Evolutionary conservation across 2,888 invertebrate genomes (phyloP), one percentile per base, ranked within the genome.

Genomic region (Criorhina ranunculi): DNA sequence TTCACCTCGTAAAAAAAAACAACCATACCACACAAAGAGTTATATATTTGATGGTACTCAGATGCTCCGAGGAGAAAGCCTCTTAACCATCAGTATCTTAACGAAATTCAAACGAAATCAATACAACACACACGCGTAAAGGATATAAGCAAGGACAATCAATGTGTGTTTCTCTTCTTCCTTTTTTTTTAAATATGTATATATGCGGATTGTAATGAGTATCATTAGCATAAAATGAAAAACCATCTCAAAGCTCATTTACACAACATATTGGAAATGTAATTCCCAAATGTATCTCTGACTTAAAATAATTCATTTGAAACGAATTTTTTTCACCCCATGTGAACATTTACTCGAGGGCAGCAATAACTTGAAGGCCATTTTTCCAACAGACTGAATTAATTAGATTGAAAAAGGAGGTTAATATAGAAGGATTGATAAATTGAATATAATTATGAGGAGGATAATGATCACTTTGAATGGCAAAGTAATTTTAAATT

Each of bases 391-490:
- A n/a, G 11, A 9, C 15, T 31, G 53, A 53, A 53, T 33, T 53
- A 53, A 53, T 53, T 53, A 53, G 12, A 15, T 12, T 7, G 7
- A 31, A 51, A 53, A 31, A 29, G 53, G 31, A 53, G 53, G 53
- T 53, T 31, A 53, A 12, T 15, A 31, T 7, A 31, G 31, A 53
- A 53, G 53, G 53, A 31, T 31, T 46, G 19, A 11, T 31, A 9
- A 31, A 12, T 17, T 46, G 31, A 0, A 24, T 12, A 53, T 12
- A 33, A 53, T 53, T 53, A 12, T 31, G 12, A 7, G 31, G 53
- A 53, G 31, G 53, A 53, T 53, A 53, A 53, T 53, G 53, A n/a
- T 33, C 11, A 53, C 31, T 12, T 31, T 8, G 31, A n/a, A n/a
- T 6, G 53, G 31, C 31, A 29, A 7, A 15, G 15, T 31, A 53